phyloP scores from a whole-genome alignment of 1,140 invertebrate genomes.

The Lepidostoma basale region DNA sequence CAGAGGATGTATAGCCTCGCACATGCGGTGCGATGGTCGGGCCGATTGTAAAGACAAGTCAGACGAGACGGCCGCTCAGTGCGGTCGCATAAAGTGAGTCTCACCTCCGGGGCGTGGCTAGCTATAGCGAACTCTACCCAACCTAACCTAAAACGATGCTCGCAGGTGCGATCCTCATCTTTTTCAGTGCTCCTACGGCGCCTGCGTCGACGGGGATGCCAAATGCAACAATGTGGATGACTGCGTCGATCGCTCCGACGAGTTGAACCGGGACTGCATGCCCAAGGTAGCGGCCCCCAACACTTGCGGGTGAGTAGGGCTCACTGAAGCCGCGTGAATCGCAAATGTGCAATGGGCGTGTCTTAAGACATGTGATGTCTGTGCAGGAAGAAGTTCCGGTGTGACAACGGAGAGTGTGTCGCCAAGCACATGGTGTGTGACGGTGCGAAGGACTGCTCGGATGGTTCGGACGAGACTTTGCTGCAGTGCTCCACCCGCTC shows the following conservation, averaged over 20 bases:
- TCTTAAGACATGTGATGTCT: not conserved
- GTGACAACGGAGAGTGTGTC: slow-evolving; percentile 66
- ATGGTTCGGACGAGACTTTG: slow-evolving; percentile 67
- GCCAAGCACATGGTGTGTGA: slow-evolving; percentile 65
- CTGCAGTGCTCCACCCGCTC: slow-evolving; percentile 47
- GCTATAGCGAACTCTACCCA: slow-evolving; percentile 61
- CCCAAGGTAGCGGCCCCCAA: not conserved
- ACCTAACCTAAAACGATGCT: slow-evolving; percentile 51
- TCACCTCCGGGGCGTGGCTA: slow-evolving; percentile 71
- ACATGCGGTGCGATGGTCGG: slow-evolving; percentile 69
- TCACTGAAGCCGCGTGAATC: not conserved
- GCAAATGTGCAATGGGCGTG: not conserved
- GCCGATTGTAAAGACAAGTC: slow-evolving; percentile 69
- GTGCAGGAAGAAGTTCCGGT: slow-evolving; percentile 46
- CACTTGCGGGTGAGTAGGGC: not conserved
- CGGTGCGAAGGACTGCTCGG: slow-evolving; percentile 69
- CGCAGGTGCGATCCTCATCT: slow-evolving; percentile 43
- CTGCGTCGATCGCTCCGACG: slow-evolving; percentile 70
- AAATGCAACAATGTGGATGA: slow-evolving; percentile 63
- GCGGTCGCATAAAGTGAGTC: slow-evolving; percentile 32
- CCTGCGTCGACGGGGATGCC: slow-evolving; percentile 67
- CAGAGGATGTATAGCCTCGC: slow-evolving; percentile 63
- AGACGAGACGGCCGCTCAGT: slow-evolving; percentile 62
- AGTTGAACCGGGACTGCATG: slow-evolving; percentile 49
- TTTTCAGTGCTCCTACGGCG: slow-evolving; percentile 63